Percentiles rank a stretch among this genome's conserved stretches.
Conservation (phyloP, 2,113 vertebrate species). For the Saimiri boliviensis region DNA sequence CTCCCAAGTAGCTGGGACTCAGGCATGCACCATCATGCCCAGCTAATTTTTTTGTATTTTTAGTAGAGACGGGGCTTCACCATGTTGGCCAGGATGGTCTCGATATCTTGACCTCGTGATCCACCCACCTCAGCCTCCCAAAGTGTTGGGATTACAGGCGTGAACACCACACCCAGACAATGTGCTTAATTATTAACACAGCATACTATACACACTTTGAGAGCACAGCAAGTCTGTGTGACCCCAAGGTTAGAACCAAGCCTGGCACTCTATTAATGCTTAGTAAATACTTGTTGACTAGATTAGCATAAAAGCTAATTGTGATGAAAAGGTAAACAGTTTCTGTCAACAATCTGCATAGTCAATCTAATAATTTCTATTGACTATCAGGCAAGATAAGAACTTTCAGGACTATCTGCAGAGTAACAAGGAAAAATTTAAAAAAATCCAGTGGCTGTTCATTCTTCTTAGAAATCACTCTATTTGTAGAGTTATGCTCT, state of each 20-base stretch:
- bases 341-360: not conserved
- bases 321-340: constrained; percentile 4
- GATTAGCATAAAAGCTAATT: not conserved
- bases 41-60: no score
- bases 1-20: no score
- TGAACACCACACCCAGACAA: no score
- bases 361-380: not conserved
- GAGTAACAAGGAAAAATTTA: not conserved
- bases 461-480: not conserved
- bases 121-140: no score
- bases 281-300: not conserved
- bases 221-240: not conserved
- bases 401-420: not conserved
- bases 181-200: not conserved
- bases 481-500: not conserved
- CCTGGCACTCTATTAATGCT: not conserved
- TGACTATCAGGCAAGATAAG: not conserved
- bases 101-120: no score
- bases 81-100: no score
- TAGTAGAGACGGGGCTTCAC: no score
- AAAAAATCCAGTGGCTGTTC: not conserved
- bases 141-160: no score
- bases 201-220: not conserved
- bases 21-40: no score
- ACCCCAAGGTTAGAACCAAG: not conserved